Conservation (phyloP, 1,140 invertebrate genomes). For the Calycopis cecrops region DNA sequence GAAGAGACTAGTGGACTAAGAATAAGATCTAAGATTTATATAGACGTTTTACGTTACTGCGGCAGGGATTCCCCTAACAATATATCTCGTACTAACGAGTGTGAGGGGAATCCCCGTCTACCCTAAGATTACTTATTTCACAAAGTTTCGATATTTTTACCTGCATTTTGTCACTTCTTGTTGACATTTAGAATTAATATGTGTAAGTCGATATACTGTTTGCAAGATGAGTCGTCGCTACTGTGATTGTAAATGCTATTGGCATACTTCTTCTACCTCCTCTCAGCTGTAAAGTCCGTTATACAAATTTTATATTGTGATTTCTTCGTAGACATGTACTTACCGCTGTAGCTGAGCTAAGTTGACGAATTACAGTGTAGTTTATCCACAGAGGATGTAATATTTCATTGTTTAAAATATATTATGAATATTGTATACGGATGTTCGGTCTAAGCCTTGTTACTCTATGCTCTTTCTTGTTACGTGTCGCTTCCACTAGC, state of each 20-base stretch:
- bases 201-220: slow-evolving; percentile 5
- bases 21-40: no score
- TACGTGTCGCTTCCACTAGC: slow-evolving; percentile 37
- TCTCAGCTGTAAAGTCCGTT: slow-evolving; percentile 1
- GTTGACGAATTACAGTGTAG: slow-evolving; percentile 9
- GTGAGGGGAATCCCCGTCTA: no score
- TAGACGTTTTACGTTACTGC: no score
- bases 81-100: no score
- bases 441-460: slow-evolving; percentile 18
- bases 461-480: slow-evolving; percentile 24
- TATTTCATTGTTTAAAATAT: slow-evolving; percentile 6
- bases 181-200: no score
- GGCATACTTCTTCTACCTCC: background rate
- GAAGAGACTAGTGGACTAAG: no score
- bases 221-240: slow-evolving; percentile 29
- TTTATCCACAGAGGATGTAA: slow-evolving; percentile 1
- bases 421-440: slow-evolving; percentile 24
- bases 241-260: slow-evolving; percentile 42
- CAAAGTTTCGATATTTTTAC: no score
- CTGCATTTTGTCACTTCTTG: no score
- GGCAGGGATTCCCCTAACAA: no score
- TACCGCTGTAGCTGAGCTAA: background rate
- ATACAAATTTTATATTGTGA: slow-evolving; percentile 6
- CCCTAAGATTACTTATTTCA: no score
- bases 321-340: background rate